Conservation (phyloP, 1,140 invertebrate species). For the Drosophila kanapiae region DNA sequence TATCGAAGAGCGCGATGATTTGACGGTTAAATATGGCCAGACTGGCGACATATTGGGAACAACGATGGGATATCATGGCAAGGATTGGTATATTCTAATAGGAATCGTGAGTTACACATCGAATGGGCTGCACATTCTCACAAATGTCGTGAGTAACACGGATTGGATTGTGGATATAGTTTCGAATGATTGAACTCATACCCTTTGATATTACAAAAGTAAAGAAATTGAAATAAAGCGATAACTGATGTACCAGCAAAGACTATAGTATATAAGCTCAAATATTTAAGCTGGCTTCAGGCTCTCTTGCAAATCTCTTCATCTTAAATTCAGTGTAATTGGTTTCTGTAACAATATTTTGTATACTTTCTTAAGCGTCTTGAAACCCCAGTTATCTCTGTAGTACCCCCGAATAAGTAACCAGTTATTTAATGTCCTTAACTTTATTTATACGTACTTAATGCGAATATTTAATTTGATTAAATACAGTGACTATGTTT, state of each 20-base stretch:
- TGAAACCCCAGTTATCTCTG: too few species aligned
- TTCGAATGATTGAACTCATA: not conserved
- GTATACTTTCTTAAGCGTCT: too few species aligned
- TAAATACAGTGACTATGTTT: conserved; percentile 83
- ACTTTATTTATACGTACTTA: conserved; percentile 67
- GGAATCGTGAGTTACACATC: conserved; percentile 6
- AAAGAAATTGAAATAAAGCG: too few species aligned
- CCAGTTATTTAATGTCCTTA: conserved; percentile 39
- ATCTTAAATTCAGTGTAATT: too few species aligned
- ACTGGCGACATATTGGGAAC: conserved; percentile 1
- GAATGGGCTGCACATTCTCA: not conserved
- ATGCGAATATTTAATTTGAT: conserved; percentile 78
- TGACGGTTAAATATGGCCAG: too few species aligned
- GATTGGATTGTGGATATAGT: conserved; percentile 3
- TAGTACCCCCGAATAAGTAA: too few species aligned
- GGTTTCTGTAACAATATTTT: too few species aligned
- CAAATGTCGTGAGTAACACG: conserved; percentile 1
- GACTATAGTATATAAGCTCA: too few species aligned
- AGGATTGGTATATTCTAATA: not conserved
- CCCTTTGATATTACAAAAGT: too few species aligned
- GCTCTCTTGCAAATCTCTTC: too few species aligned
- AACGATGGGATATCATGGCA: accelerated
- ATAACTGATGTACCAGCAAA: too few species aligned
- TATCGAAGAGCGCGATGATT: not conserved
- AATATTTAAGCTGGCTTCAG: too few species aligned